Evolutionary conservation across 2,113 vertebrate species (phyloP).

Genomic region (Origma solitaria): DNA sequence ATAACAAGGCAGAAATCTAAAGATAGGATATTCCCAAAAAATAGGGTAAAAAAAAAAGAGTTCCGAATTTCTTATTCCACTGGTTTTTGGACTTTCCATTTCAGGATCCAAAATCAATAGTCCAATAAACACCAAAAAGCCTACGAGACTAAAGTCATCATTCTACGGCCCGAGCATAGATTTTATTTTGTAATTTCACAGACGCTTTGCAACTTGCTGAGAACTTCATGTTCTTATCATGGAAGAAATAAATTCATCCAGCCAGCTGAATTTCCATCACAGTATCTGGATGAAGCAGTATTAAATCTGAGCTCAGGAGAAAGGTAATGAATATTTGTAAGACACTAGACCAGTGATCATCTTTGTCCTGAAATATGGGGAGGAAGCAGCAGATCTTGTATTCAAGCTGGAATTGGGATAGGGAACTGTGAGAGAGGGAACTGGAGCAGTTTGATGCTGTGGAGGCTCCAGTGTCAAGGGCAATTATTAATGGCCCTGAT

Average conservation of each 20-base stretch:
- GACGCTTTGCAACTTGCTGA: not conserved
- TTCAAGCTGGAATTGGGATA: not conserved
- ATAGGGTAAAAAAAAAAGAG: not conserved
- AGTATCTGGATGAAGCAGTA: not conserved
- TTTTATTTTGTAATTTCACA: not conserved
- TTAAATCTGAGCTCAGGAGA: not conserved
- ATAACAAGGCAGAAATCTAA: not conserved
- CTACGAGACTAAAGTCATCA: not conserved
- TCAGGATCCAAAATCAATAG: not conserved
- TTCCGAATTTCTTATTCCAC: not conserved
- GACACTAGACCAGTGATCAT: not conserved
- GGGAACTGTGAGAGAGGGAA: no score
- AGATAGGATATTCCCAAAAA: not conserved
- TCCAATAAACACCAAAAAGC: not conserved
- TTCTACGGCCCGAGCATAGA: not conserved
- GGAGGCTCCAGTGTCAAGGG: not conserved
- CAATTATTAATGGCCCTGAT: no score
- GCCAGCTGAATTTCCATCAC: not conserved
- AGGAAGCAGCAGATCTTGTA: not conserved
- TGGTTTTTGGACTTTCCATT: not conserved
- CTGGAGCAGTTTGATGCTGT: not conserved
- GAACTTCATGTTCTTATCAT: not conserved
- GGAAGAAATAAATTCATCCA: not conserved
- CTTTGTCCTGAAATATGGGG: not conserved
- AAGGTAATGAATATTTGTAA: not conserved